Evolutionary conservation across 2,888 invertebrate species (phyloP).

Genomic region (Protonemura montana): DNA sequence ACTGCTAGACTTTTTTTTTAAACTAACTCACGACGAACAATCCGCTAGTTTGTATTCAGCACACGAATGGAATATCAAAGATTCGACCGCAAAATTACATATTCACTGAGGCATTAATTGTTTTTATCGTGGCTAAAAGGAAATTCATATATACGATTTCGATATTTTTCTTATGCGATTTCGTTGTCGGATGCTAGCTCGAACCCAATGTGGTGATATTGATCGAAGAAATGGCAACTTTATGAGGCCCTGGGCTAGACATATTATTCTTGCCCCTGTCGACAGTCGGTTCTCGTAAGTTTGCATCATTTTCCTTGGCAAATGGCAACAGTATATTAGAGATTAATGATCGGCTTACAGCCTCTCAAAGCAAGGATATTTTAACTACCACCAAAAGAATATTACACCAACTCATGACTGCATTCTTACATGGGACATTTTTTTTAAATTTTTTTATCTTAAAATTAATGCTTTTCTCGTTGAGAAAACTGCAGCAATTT

Average conservation of each 20-base stretch:
- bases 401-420: background rate
- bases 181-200: background rate
- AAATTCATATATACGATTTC: background rate
- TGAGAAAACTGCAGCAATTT: background rate
- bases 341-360: constrained; percentile 32
- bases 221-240: background rate
- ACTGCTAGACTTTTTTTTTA: background rate
- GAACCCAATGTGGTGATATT: background rate
- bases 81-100: background rate
- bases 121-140: background rate
- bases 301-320: constrained; percentile 17
- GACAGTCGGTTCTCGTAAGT: constrained; percentile 7
- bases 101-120: background rate
- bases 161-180: background rate
- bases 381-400: constrained; percentile 28
- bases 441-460: background rate
- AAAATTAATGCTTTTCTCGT: background rate
- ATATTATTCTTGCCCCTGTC: constrained; percentile 23
- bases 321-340: constrained; percentile 28
- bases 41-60: background rate
- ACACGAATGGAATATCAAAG: too few species aligned
- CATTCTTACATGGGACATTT: background rate
- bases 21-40: background rate
- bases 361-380: background rate
- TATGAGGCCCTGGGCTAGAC: background rate